Evolutionary conservation across 1,140 invertebrate genomes (phyloP).

Genomic region (Pseudachorutes palmiensis): DNA sequence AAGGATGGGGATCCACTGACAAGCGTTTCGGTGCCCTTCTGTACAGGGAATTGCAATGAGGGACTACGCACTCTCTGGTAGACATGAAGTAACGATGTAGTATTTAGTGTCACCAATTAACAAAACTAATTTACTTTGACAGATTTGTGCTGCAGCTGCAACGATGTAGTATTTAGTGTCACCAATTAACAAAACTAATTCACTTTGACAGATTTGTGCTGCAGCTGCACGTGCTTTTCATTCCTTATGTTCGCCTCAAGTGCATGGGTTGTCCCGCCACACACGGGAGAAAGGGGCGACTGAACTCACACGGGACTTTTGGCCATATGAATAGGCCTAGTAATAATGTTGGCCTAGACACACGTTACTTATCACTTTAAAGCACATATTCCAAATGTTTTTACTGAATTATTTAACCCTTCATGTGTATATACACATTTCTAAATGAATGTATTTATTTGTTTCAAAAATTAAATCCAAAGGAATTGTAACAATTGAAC

Average conservation of each 20-base stretch:
- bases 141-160: neutral
- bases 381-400: too few species aligned
- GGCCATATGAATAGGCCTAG: neutral
- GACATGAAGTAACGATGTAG: neutral
- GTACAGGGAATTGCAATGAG: neutral
- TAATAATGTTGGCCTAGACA: neutral
- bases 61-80: neutral
- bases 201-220: neutral
- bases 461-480: too few species aligned
- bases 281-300: neutral
- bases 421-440: too few species aligned
- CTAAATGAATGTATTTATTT: too few species aligned
- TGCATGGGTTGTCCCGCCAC: neutral
- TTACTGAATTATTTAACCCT: too few species aligned
- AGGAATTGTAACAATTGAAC: too few species aligned
- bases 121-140: neutral
- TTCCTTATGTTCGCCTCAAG: neutral
- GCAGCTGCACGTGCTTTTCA: neutral
- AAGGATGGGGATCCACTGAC: neutral
- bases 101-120: neutral
- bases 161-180: neutral
- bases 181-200: neutral
- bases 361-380: neutral
- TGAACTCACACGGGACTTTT: neutral
- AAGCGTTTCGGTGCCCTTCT: neutral